Base-by-base conservation (phyloP, 2,113 vertebrate genomes). In the Pelobates fuscus region DNA sequence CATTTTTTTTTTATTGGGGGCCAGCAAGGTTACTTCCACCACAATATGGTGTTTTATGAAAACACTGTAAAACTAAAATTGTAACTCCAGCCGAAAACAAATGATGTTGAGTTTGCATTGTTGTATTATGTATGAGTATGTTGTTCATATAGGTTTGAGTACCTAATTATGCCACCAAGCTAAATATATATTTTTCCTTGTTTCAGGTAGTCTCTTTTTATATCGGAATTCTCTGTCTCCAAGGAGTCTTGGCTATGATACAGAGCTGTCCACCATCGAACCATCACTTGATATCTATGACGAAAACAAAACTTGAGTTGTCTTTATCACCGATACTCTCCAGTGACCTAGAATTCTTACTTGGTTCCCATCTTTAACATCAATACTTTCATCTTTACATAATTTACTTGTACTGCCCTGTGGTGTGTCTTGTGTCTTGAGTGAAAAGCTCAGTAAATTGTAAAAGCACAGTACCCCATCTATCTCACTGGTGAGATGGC, bases 281-380 rank as follows among this genome's bases (percentile, higher is more conserved):
- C 94, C 94, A 20, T 93, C 94, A 15, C 85, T 96, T 67, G 94
- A 97, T 85, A 92, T 94, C 79, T 95, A 94, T 2, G 95, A 98
- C 0, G 94, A 98, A 79, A 97, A 97, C 89, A 99, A 99, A 89
- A 97, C 96, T 84, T 97, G 96, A 98, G 65, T 71, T 78, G 81
- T 80, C 81, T 83, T 71, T 82, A 78, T n/a, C n/a, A n/a, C n/a
- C 78, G 78, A 77, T 84, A 77, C 80, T 80, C 55, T 79, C 77
- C 21, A 85, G 82, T 83, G 84, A 1, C 10, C 32, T 37, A 37
- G 32, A 37, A 37, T 85, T 81, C 75, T 71, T 80, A 81, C 85
- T 91, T 87, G 85, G 71, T 86, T 88, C 89, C 81, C 79, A 52
- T 63, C 73, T 44, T 20, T 44, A 29, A 26, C 10, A 20, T 32